phyloP scores from a whole-genome alignment of 2,888 invertebrate genomes.

The Drosophila hamatofila region DNA sequence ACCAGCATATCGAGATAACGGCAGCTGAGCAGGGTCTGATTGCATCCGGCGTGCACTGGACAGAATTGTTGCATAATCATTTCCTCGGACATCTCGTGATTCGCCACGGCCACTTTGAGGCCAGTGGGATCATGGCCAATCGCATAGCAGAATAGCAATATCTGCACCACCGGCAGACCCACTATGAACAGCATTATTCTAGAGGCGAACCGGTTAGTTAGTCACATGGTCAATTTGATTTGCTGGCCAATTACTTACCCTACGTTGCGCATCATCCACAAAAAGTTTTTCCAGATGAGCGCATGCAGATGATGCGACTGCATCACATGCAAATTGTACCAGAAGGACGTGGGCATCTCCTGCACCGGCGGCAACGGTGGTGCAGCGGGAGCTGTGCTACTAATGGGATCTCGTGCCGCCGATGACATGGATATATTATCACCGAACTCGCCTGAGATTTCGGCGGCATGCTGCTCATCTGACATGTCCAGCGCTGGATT shows the following conservation, averaged over 20 bases:
- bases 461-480: slow-evolving; percentile 88
- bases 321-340: slow-evolving; percentile 88
- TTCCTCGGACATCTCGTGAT: slow-evolving; percentile 89
- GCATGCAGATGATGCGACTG: slow-evolving; percentile 91
- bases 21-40: slow-evolving; percentile 90
- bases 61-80: slow-evolving; percentile 86
- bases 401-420: slow-evolving; percentile 88
- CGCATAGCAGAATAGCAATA: slow-evolving; percentile 94
- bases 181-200: slow-evolving; percentile 94
- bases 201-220: slow-evolving; percentile 37
- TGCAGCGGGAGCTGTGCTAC: slow-evolving; percentile 86
- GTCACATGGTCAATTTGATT: slow-evolving; percentile 19
- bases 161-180: slow-evolving; percentile 93
- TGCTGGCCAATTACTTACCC: slow-evolving; percentile 86
- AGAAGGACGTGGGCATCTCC: slow-evolving; percentile 86
- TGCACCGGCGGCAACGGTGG: slow-evolving; percentile 91
- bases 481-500: slow-evolving; percentile 89
- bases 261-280: slow-evolving; percentile 94
- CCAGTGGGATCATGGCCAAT: slow-evolving; percentile 94
- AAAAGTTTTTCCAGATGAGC: slow-evolving; percentile 94
- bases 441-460: slow-evolving; percentile 95
- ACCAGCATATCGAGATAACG: slow-evolving; percentile 90
- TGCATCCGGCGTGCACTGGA: slow-evolving; percentile 87
- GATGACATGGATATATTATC: slow-evolving; percentile 93
- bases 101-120: slow-evolving; percentile 92